Evolutionary conservation across 2,797 vertebrate species (phyloP).

Genomic region (Sylvilagus floridanus): DNA sequence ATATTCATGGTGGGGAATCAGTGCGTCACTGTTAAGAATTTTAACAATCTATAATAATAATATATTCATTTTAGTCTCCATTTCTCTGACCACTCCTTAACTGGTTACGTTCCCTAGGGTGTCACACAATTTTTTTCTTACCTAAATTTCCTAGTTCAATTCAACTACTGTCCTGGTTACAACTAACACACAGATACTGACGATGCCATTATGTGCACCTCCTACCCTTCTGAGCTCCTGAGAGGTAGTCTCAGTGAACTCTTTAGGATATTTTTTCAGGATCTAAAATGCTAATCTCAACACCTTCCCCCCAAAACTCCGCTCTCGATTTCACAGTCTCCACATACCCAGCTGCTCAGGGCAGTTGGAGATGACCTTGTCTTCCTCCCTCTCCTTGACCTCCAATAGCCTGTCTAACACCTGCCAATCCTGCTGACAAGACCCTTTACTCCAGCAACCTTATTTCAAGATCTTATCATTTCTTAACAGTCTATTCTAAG

Average conservation of each 20-base stretch:
- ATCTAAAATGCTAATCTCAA: neutral
- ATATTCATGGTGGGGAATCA: neutral
- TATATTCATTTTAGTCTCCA: neutral
- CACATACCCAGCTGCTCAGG: neutral
- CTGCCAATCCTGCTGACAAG: neutral
- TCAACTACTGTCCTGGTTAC: neutral
- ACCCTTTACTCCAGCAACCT: neutral
- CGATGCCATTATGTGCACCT: neutral
- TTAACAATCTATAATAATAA: neutral
- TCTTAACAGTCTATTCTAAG: neutral
- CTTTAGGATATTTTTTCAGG: neutral
- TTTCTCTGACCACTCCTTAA: neutral
- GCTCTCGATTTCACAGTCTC: neutral
- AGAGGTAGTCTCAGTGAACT: neutral
- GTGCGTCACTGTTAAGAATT: neutral
- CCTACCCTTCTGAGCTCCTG: neutral
- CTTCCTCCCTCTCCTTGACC: neutral
- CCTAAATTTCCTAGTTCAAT: neutral
- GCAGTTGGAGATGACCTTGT: neutral
- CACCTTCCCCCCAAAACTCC: neutral
- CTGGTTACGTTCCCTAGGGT: neutral
- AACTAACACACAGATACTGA: neutral
- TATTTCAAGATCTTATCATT: neutral
- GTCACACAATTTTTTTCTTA: neutral
- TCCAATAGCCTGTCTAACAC: neutral